These are phyloP conservation scores for Strix uralensis DNA, from an alignment of 2,113 vertebrate genomes.

Conservation along the genomic window DNA sequence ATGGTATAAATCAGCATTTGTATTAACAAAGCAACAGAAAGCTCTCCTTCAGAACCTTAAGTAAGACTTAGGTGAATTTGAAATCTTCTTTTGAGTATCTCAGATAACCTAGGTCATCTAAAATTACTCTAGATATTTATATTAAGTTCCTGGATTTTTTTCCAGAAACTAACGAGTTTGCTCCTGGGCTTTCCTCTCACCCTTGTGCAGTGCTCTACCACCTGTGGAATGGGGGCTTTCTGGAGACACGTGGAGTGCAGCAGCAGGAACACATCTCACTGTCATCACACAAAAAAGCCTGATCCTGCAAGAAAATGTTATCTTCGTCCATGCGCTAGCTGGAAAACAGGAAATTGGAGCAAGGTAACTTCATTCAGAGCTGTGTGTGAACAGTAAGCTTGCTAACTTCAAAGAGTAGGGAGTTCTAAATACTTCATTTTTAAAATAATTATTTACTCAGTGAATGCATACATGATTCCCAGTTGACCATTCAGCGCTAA, in stretches of 20 bases:
- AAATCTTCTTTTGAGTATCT: neutral
- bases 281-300: slow-evolving; percentile 78
- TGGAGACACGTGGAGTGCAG: slow-evolving; percentile 88
- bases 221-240: slow-evolving; percentile 89
- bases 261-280: slow-evolving; percentile 77
- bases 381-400: neutral
- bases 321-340: slow-evolving; percentile 87
- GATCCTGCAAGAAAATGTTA: slow-evolving; percentile 88
- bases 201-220: slow-evolving; percentile 85
- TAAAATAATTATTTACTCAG: slow-evolving; percentile 21
- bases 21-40: neutral
- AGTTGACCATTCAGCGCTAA: neutral
- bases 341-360: slow-evolving; percentile 90
- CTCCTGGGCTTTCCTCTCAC: neutral
- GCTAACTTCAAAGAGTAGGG: neutral
- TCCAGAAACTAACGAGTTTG: neutral
- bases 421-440: neutral
- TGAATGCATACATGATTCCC: neutral
- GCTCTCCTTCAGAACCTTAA: neutral
- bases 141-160: neutral
- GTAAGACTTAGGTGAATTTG: neutral
- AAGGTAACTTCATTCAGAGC: slow-evolving; percentile 74
- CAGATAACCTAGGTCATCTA: neutral
- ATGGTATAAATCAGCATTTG: neutral
- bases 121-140: neutral